Base-by-base conservation (phyloP, 1,140 invertebrate genomes). In the Aphelinus atriplicis region DNA sequence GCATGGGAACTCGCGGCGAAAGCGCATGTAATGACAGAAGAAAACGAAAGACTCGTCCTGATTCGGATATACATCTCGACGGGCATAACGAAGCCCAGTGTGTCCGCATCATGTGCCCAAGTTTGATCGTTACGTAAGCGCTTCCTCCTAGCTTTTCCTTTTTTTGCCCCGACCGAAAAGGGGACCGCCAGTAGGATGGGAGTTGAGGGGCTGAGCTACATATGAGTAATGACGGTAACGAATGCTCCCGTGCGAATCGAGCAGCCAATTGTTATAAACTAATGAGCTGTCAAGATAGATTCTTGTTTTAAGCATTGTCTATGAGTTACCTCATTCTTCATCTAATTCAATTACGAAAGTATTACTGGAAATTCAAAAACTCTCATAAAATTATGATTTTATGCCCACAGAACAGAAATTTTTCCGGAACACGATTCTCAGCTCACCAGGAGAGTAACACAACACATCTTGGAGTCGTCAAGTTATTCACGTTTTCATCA, bases 51-150 rank as follows among this genome's bases (percentile, higher is more conserved):
- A 60, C 46, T 60, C 47, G 46, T 50, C 10, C 51, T 47, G n/a
- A 60, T 69, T 69, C 56, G 45, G n/a, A 57, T 58, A 42, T 68
- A 56, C 55, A 56, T 45, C 2, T 66, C 7, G 26, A 57, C 45
- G 50, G 58, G n/a, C 47, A 70, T 70, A 61, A 61, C 47, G 58
- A 70, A 70, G 68, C 68, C 60, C 56, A 70, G 48, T 70, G 68
- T 70, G 68, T 56, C 58, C 26, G 26, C 26, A 26, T 61, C 57
- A 57, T 70, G 47, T 51, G 42, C 56, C 47, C 46, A 70, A 70
- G 46, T 70, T 70, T 70, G 68, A 70, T 70, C 68, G 68, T 70
- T 70, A 70, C 68, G 56, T n/a, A 56, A 57, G 56, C 6, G 7
- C 57, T 60, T 26, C 26, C 26, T 26, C 26, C 26, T 26, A 26